Evolutionary conservation across 2,888 invertebrate species (phyloP).

Genomic region (Heliconius sara): DNA sequence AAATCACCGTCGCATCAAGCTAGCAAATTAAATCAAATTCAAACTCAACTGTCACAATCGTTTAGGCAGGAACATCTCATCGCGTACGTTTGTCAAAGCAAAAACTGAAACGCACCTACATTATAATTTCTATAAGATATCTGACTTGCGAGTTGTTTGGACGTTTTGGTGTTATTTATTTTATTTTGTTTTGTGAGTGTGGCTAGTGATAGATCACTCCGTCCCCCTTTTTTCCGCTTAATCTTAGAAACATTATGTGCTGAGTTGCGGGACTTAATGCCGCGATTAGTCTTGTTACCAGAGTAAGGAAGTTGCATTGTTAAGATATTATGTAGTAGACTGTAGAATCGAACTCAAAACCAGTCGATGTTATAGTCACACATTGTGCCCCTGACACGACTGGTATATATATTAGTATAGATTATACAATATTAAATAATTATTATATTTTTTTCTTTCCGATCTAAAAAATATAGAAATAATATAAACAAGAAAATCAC

Average conservation of each 20-base stretch:
- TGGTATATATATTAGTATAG: no score
- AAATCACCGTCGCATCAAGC: conserved; percentile 42
- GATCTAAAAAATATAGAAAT: neutral
- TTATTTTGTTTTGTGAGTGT: no score
- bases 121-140: conserved; percentile 47
- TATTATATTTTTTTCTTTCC: neutral
- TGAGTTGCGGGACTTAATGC: no score
- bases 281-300: neutral
- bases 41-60: conserved; percentile 53
- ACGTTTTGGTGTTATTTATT: neutral
- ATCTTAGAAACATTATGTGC: no score
- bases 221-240: no score
- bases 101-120: conserved; percentile 55
- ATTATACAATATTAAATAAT: neutral
- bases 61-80: conserved; percentile 50
- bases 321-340: no score
- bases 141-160: neutral
- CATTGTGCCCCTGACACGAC: no score
- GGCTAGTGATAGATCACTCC: no score
- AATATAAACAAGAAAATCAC: neutral
- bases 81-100: conserved; percentile 49
- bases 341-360: no score
- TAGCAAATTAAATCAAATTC: conserved; percentile 51
- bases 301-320: neutral
- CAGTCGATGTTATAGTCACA: no score